phyloP scores from a whole-genome alignment of 2,797 vertebrate species.

The Poecilia gillii region DNA sequence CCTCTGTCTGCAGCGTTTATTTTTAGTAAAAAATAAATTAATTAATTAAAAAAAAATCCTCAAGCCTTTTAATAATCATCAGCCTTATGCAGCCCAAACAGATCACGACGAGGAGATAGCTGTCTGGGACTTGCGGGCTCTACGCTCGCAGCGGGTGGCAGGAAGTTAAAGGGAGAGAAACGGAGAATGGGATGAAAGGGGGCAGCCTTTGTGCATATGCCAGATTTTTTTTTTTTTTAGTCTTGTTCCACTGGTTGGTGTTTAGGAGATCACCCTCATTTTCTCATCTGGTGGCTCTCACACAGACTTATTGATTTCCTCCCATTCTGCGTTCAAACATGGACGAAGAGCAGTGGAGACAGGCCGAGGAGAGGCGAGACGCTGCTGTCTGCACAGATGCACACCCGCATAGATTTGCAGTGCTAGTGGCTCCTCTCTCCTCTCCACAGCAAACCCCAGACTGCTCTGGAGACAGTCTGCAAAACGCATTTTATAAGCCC shows the following conservation, averaged over 20 bases:
- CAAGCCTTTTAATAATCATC: slow-evolving; percentile 76
- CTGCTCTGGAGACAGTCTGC: slow-evolving; percentile 79
- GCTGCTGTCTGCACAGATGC: slow-evolving; percentile 79
- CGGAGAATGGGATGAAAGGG: slow-evolving; percentile 53
- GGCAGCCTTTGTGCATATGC: slow-evolving; percentile 35
- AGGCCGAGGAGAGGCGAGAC: slow-evolving; percentile 72
- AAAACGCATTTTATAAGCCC: slow-evolving; percentile 82
- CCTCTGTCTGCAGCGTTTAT: slow-evolving; percentile 72
- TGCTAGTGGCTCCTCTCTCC: slow-evolving; percentile 77
- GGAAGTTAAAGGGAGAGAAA: slow-evolving; percentile 46
- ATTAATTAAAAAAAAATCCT: slow-evolving; percentile 25
- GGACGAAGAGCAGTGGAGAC: slow-evolving; percentile 76
- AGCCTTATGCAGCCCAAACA: slow-evolving; percentile 66
- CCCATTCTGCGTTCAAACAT: slow-evolving; percentile 65
- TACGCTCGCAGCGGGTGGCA: slow-evolving; percentile 58
- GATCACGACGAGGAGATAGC: slow-evolving; percentile 57
- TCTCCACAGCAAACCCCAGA: slow-evolving; percentile 72
- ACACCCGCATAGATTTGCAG: slow-evolving; percentile 59
- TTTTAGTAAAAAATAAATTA: slow-evolving; percentile 62
- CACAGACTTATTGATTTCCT: slow-evolving; percentile 70
- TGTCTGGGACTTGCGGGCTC: slow-evolving; percentile 60
- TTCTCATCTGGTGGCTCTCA: slow-evolving; percentile 56
- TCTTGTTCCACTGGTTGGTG: slow-evolving; percentile 52
- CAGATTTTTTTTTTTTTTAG: slow-evolving; percentile 41
- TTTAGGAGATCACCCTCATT: slow-evolving; percentile 30